These are phyloP conservation scores for Brachypterus glaber DNA, from an alignment of 2,888 invertebrate species.

Conservation along the genomic window DNA sequence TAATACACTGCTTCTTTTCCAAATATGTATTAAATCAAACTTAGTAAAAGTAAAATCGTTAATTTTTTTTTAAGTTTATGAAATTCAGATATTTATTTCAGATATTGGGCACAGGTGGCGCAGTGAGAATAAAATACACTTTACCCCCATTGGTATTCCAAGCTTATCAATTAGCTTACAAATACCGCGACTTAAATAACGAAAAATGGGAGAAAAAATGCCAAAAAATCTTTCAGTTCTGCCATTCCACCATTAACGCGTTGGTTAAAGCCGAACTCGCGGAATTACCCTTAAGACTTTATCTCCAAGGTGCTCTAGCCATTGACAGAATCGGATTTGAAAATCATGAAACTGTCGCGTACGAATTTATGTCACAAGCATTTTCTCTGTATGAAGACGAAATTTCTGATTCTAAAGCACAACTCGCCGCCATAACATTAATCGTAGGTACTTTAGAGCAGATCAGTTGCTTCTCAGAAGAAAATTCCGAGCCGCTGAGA, in stretches of 20 bases:
- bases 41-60: not conserved
- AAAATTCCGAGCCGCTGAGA: conserved; percentile 92
- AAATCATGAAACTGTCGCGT: conserved; percentile 93
- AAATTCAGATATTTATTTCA: conserved; percentile 20
- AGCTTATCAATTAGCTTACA: conserved; percentile 80
- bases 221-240: conserved; percentile 96
- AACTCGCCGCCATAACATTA: conserved; percentile 89
- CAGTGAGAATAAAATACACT: conserved; percentile 77
- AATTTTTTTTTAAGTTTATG: not conserved
- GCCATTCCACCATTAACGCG: conserved; percentile 89
- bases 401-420: conserved; percentile 94
- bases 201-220: conserved; percentile 98
- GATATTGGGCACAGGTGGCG: conserved; percentile 81
- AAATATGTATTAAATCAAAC: no score
- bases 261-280: conserved; percentile 92
- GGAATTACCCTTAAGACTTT: conserved; percentile 85
- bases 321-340: conserved; percentile 88
- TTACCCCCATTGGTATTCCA: conserved; percentile 92
- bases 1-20: no score
- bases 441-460: conserved; percentile 94
- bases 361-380: conserved; percentile 94
- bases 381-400: conserved; percentile 98
- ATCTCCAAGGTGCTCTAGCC: conserved; percentile 90
- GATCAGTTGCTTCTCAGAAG: conserved; percentile 89
- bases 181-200: conserved; percentile 76